Evolutionary conservation across 2,888 invertebrate species (phyloP).

Genomic region (Tolmerus cingulatus): DNA sequence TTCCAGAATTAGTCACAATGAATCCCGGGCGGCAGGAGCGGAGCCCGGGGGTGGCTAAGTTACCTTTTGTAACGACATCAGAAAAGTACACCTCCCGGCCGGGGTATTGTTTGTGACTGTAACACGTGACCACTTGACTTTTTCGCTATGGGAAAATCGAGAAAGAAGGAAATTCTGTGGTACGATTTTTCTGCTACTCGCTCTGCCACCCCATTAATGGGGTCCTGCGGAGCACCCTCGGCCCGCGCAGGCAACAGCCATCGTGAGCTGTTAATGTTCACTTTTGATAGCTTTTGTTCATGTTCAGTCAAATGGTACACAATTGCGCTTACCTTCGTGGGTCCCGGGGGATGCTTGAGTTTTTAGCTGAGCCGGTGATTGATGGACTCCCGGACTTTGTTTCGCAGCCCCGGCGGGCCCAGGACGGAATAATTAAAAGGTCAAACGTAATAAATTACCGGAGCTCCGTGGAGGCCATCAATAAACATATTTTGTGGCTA

Average conservation of each 20-base stretch:
- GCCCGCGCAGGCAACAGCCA: constrained; percentile 22
- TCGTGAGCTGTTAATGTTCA: constrained; percentile 42
- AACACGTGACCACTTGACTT: constrained; percentile 48
- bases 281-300: constrained; percentile 42
- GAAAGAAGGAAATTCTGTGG: neutral
- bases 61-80: constrained; percentile 35
- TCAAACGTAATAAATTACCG: constrained; percentile 14
- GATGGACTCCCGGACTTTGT: constrained; percentile 21
- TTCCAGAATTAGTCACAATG: constrained; percentile 36
- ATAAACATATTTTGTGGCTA: neutral
- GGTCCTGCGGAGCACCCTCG: constrained; percentile 2
- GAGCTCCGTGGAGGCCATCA: neutral
- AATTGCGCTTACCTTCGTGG: constrained; percentile 32
- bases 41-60: neutral
- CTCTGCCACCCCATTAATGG: constrained; percentile 42
- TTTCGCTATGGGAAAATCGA: constrained; percentile 20
- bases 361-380: constrained; percentile 29
- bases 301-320: constrained; percentile 41
- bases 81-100: neutral
- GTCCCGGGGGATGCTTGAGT: constrained; percentile 13
- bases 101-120: constrained; percentile 41
- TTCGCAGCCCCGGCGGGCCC: neutral
- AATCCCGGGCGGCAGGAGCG: neutral
- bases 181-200: constrained; percentile 36
- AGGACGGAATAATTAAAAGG: constrained; percentile 7